Conservation (phyloP, 2,113 vertebrate species). For the Chlorodrepanis virens region DNA sequence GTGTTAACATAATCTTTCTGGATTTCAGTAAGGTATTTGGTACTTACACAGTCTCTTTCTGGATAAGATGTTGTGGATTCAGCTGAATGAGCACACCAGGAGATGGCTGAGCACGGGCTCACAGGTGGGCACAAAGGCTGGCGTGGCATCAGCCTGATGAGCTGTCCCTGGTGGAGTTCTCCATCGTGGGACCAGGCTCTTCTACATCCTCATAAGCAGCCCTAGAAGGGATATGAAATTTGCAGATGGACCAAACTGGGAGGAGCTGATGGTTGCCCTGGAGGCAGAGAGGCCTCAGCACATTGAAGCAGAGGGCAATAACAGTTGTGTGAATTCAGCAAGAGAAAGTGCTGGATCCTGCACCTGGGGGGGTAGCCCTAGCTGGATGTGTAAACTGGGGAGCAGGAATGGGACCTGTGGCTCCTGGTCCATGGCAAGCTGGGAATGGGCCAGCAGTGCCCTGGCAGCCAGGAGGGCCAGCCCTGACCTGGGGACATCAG, state of each 20-base stretch:
- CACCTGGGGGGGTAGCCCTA: neutral
- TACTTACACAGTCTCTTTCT: neutral
- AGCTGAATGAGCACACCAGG: neutral
- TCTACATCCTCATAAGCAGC: neutral
- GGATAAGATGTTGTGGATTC: neutral
- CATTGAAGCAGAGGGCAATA: neutral
- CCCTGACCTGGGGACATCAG: rapidly evolving
- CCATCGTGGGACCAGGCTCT: rapidly evolving
- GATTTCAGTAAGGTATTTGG: neutral
- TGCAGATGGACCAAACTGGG: neutral
- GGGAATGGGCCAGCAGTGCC: neutral
- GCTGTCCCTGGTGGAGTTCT: neutral
- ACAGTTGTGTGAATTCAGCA: neutral
- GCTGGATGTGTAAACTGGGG: rapidly evolving
- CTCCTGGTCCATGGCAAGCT: neutral
- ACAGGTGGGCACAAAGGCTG: no score
- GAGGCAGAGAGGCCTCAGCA: neutral
- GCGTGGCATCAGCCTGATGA: neutral
- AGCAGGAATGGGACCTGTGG: neutral
- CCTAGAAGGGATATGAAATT: no score
- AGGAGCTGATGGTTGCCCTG: neutral
- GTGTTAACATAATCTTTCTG: neutral
- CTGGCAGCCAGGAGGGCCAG: neutral
- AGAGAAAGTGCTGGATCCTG: neutral
- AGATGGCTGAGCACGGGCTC: neutral